Percentiles rank a stretch among this genome's conserved stretches.
Conservation (phyloP, 2,888 invertebrate species). For the Tuta absoluta region DNA sequence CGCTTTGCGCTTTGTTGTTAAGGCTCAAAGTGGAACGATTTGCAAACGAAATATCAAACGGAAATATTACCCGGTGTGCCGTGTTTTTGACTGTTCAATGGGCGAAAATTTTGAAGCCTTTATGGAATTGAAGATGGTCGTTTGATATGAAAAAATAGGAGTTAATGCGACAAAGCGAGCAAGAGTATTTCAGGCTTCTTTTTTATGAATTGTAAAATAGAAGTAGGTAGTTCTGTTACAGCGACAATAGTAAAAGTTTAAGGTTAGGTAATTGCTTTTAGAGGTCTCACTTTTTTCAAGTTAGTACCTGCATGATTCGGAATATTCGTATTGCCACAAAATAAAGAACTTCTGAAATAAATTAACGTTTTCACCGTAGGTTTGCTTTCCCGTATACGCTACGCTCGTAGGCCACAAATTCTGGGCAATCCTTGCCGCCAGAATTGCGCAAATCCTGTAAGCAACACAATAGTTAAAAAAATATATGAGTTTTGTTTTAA, state of each 20-base stretch:
- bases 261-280: too few species aligned
- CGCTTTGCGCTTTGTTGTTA: neutral
- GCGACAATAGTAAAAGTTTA: too few species aligned
- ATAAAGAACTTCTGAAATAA: neutral
- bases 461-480: conserved; percentile 32
- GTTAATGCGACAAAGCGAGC: too few species aligned
- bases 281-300: too few species aligned
- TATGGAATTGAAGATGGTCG: too few species aligned
- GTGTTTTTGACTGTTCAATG: neutral
- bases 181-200: too few species aligned
- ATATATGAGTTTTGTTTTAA: conserved; percentile 32
- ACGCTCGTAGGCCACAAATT: conserved; percentile 15
- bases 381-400: neutral
- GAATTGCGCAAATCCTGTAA: conserved; percentile 22
- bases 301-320: neutral
- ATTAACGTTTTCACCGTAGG: neutral
- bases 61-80: neutral
- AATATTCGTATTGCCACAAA: neutral
- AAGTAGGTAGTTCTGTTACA: too few species aligned
- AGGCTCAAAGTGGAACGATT: conserved; percentile 13
- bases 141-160: too few species aligned
- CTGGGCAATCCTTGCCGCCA: conserved; percentile 10
- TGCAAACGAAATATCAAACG: neutral
- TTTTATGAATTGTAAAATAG: too few species aligned
- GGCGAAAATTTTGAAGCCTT: neutral